A percentile compares a stretch with the other conserved stretches of the same genome.
phyloP scores from a whole-genome alignment of 1,140 invertebrate genomes.

The Ips nitidus region DNA sequence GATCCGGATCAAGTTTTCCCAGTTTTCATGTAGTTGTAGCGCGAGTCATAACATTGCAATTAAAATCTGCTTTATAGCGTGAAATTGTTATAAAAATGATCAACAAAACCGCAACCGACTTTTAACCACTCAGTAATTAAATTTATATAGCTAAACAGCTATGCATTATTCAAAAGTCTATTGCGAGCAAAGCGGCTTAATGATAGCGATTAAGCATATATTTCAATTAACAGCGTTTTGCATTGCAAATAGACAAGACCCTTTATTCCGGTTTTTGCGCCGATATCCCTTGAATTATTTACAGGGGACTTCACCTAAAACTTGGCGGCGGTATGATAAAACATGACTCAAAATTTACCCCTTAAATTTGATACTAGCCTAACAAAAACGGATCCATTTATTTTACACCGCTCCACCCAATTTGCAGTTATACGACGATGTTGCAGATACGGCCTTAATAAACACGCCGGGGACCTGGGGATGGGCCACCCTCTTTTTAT shows the following conservation, averaged over 20 bases:
- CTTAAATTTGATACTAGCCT: slow-evolving; percentile 17
- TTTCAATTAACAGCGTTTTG: slow-evolving; percentile 15
- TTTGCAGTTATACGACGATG: slow-evolving; percentile 28
- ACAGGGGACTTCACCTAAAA: too few species aligned
- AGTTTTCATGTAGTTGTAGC: too few species aligned
- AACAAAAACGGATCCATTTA: slow-evolving; percentile 20
- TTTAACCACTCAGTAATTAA: slow-evolving; percentile 22
- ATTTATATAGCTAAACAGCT: slow-evolving; percentile 18
- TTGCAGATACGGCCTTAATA: slow-evolving; percentile 27
- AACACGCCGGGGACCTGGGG: slow-evolving; percentile 25
- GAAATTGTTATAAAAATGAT: too few species aligned
- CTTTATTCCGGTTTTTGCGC: too few species aligned
- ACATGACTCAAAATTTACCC: slow-evolving; percentile 9
- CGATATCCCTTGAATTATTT: too few species aligned
- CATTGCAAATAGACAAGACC: slow-evolving; percentile 14
- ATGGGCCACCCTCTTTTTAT: slow-evolving; percentile 21
- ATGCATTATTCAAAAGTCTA: slow-evolving; percentile 18
- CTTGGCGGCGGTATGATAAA: neutral
- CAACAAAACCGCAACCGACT: neutral
- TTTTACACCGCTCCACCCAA: slow-evolving; percentile 20
- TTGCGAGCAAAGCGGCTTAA: slow-evolving; percentile 18
- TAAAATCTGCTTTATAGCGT: too few species aligned
- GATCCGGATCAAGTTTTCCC: too few species aligned
- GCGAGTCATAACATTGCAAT: too few species aligned
- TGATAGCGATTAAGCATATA: slow-evolving; percentile 20